Evolutionary conservation across 53 echinoderm and acorn worm species (phyloP), one percentile per base, ranked within the genome.

Genomic region (Henricia sp.): DNA sequence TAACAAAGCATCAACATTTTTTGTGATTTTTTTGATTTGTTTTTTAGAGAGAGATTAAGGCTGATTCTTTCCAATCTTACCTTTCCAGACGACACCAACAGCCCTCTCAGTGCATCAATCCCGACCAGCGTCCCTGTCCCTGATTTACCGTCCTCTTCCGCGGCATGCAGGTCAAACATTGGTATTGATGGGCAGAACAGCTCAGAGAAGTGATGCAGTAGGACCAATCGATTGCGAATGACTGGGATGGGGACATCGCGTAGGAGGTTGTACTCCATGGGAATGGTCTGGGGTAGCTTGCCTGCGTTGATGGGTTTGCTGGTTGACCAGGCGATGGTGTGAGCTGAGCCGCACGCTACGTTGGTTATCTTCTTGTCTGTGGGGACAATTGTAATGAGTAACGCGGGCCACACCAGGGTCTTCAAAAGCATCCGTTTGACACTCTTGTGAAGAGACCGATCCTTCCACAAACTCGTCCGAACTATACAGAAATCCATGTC

Each of bases 181-280:
- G 96, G 94, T 30, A 96, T 96, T 53, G 94, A 96, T 28, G 96
- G 96, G 54, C 96, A 96, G 90, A 96, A 96, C 55, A 96, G 92
- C 68, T 96, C 96, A 1, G 96, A 96, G 92, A 96, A 96, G 66
- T 96, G 92, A 70, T 96, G 94, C 2, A 96, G 90, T 4, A 96
- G 85, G 6, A 96, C 96, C 63, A 96, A 72, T 11, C 96, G 84
- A 71, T 96, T 96, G 40, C 96, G 89, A 60, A 96, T 85, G 40
- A 96, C 90, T 1, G 87, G 90, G 84, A 96, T 96, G 60, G 82
- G 37, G 37, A 96, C 82, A 41, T 96, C 96, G 42, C 89, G 88
- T 4, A 96, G 92, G 6, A 96, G 90, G 72, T 96, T 96, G 96
- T 96, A 96, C 70, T 96, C 96, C 92, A 96, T 92, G 74, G 96